phyloP scores from a whole-genome alignment of 2,113 vertebrate species.

The Boleophthalmus pectinirostris region DNA sequence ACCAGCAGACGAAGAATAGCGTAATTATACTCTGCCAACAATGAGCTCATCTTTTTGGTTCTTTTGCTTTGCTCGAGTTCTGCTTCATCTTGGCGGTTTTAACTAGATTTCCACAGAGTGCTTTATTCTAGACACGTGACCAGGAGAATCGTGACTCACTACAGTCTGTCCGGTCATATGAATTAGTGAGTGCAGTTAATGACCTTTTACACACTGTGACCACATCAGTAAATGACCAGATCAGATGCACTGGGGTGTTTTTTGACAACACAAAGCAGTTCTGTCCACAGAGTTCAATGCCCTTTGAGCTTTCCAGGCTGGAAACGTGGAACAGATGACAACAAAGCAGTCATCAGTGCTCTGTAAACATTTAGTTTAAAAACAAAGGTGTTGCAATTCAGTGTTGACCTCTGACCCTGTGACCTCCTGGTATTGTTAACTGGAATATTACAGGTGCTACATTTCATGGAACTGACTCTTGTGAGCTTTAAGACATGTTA shows the following conservation, averaged over 20 bases:
- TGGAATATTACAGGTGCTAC: too few species aligned
- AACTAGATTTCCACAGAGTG: constrained; percentile 11
- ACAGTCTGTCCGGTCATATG: constrained; percentile 46
- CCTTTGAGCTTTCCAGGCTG: constrained; percentile 16
- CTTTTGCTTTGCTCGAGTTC: not conserved
- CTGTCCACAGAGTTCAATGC: constrained; percentile 29
- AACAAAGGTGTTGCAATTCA: not conserved
- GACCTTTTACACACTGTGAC: constrained; percentile 29
- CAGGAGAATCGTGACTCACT: not conserved
- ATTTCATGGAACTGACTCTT: too few species aligned
- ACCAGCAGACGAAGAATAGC: constrained; percentile 2
- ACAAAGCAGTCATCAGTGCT: constrained; percentile 30
- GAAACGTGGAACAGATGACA: constrained; percentile 24
- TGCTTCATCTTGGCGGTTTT: not conserved
- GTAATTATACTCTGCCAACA: constrained; percentile 22
- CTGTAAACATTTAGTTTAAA: constrained; percentile 25
- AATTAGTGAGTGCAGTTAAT: constrained; percentile 4
- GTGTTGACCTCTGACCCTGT: constrained; percentile 33
- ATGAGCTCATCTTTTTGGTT: constrained; percentile 40
- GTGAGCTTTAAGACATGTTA: too few species aligned
- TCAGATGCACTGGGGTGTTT: constrained; percentile 18
- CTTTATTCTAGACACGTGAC: not conserved
- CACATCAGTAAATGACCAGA: not conserved
- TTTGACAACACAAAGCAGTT: constrained; percentile 20
- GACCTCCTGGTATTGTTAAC: not conserved